Evolutionary conservation across 30 jellyfish, hydroid and myxozoan species (phyloP).

Genomic region (Aurelia aurita): DNA sequence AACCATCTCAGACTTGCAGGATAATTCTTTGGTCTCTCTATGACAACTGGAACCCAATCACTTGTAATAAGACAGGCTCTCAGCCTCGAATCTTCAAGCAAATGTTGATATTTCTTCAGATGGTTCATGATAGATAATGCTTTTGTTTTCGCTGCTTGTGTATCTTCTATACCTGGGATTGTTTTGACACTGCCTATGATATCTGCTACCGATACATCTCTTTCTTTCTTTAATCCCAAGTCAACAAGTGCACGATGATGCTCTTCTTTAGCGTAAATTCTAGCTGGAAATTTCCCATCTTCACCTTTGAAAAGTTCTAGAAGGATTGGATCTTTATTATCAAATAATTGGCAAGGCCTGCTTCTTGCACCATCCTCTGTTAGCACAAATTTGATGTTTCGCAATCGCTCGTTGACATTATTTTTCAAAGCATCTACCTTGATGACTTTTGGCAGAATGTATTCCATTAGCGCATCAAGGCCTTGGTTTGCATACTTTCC

Average conservation of each 20-base stretch:
- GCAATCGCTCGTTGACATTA: background rate
- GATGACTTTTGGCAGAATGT: constrained; percentile 13
- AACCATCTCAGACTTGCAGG: constrained; percentile 58
- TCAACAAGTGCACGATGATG: background rate
- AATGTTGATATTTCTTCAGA: background rate
- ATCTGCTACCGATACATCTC: constrained; percentile 54
- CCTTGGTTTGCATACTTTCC: background rate
- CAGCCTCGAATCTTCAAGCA: background rate
- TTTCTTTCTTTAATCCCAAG: constrained; percentile 47
- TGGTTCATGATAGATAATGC: constrained; percentile 14
- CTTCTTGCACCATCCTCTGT: constrained; percentile 32
- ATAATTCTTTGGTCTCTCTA: constrained; percentile 43
- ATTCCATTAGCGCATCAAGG: constrained; percentile 11
- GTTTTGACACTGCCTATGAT: background rate
- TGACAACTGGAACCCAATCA: constrained; percentile 50
- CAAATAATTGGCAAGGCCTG: constrained; percentile 50
- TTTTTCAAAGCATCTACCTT: background rate
- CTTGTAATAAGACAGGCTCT: background rate
- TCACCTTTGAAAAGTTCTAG: constrained; percentile 32
- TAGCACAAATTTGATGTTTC: constrained; percentile 4
- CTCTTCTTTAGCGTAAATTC: background rate
- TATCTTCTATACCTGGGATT: background rate
- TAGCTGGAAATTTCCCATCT: constrained; percentile 55
- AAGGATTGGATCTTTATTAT: constrained; percentile 2
- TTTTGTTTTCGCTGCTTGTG: background rate